A percentile compares a stretch with the other conserved stretches of the same genome.
Conservation (phyloP, 2,113 vertebrate genomes). For the Martes martes region DNA sequence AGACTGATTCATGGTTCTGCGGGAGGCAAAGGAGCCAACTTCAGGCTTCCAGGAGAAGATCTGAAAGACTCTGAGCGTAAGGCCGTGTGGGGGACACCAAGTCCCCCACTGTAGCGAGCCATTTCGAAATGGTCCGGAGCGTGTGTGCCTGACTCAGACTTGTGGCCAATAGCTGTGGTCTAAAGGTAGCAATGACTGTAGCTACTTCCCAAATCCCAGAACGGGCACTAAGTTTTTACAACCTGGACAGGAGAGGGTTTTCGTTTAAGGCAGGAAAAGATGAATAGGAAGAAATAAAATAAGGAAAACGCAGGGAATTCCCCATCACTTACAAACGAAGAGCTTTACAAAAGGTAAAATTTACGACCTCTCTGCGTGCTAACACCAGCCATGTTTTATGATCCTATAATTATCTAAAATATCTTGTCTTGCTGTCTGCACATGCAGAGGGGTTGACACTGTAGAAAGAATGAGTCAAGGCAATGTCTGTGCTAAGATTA, state of each 20-base stretch:
- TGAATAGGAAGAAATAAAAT: background rate
- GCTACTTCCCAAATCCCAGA: background rate
- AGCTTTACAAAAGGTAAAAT: background rate
- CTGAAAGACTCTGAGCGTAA: background rate
- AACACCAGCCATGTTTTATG: background rate
- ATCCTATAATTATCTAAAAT: background rate
- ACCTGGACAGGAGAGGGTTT: background rate
- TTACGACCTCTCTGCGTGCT: background rate
- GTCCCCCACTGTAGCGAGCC: too few relatives aligned
- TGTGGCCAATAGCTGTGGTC: background rate
- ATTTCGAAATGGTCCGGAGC: background rate
- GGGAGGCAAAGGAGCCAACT: background rate
- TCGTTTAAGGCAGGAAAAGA: background rate
- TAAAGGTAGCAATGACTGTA: accelerated
- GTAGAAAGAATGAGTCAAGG: background rate
- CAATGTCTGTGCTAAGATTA: background rate
- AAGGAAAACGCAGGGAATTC: background rate
- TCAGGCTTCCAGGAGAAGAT: background rate
- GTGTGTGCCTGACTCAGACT: accelerated
- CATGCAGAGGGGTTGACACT: accelerated
- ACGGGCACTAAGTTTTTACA: background rate
- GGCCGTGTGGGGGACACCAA: background rate
- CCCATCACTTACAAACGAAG: background rate
- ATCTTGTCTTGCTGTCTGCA: background rate
- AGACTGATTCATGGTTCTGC: background rate